Conservation (phyloP, 2,888 invertebrate genomes). For the Calephelis perditalis region DNA sequence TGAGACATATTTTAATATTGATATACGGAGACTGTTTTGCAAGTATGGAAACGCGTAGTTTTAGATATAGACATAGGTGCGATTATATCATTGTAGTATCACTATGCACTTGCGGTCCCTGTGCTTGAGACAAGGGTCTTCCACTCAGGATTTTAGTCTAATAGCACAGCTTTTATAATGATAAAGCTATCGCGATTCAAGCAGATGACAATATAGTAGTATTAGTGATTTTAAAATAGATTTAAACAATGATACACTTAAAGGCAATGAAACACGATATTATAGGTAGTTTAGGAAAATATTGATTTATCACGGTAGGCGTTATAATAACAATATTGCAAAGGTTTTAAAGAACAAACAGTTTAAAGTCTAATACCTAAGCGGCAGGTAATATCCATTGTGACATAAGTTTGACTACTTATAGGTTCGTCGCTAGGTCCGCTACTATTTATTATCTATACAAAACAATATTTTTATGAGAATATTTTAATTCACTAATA, state of each 20-base stretch:
- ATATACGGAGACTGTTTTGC: conserved; percentile 30
- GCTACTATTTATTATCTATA: not conserved
- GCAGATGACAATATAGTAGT: conserved; percentile 60
- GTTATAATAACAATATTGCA: no score
- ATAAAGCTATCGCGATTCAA: conserved; percentile 42
- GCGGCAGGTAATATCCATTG: no score
- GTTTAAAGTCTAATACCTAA: no score
- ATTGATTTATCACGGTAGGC: conserved; percentile 32
- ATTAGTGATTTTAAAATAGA: conserved; percentile 34
- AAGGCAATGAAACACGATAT: conserved; percentile 45
- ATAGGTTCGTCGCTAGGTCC: not conserved
- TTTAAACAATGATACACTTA: conserved; percentile 33
- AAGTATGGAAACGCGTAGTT: conserved; percentile 21
- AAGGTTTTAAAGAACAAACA: no score
- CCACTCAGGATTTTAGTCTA: conserved; percentile 27
- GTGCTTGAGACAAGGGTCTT: conserved; percentile 17
- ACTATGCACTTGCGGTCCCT: conserved; percentile 12
- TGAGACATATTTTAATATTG: conserved; percentile 27
- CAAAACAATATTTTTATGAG: not conserved
- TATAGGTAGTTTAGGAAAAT: conserved; percentile 24
- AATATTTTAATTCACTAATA: no score
- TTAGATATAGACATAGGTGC: conserved; percentile 23
- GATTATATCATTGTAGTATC: conserved; percentile 20
- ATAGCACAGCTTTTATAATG: conserved; percentile 38
- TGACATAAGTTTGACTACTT: not conserved